Evolutionary conservation across 1,140 invertebrate genomes (phyloP).

Genomic region (Lethrus apterus): DNA sequence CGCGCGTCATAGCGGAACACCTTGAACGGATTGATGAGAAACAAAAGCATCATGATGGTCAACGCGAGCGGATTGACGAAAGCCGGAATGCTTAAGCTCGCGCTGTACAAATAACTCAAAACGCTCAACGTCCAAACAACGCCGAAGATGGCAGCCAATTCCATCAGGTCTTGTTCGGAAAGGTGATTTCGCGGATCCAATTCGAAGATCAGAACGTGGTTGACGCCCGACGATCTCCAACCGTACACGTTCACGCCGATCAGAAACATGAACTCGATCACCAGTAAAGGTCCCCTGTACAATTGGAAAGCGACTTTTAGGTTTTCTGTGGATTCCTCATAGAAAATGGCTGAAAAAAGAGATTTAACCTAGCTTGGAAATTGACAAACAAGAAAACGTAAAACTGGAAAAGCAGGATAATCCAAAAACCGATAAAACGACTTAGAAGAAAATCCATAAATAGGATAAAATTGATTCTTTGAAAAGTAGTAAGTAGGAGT

Average conservation of each 20-base stretch:
- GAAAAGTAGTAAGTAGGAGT: no score
- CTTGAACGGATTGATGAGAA: conserved; percentile 87
- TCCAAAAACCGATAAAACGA: no score
- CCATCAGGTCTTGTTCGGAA: conserved; percentile 94
- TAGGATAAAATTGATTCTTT: no score
- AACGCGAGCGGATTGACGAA: conserved; percentile 85
- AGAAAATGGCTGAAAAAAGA: conserved; percentile 58
- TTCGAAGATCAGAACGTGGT: conserved; percentile 99
- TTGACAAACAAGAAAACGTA: no score
- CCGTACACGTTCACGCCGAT: conserved; percentile 97
- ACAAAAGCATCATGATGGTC: conserved; percentile 78
- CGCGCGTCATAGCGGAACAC: conserved; percentile 88
- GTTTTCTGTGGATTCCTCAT: conserved; percentile 59
- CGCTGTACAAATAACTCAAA: conserved; percentile 75
- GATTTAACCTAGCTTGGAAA: no score
- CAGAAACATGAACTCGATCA: conserved; percentile 91
- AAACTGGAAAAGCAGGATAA: no score
- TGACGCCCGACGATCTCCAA: conserved; percentile 97
- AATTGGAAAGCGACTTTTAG: conserved; percentile 75
- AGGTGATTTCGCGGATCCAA: conserved; percentile 95
- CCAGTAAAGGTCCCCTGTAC: conserved; percentile 86
- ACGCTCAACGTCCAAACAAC: conserved; percentile 90
- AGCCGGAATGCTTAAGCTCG: conserved; percentile 79
- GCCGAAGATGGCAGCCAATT: conserved; percentile 89
- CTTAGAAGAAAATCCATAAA: no score